Conservation (phyloP, 2,113 vertebrate genomes). For the Rhynchomys soricoides region DNA sequence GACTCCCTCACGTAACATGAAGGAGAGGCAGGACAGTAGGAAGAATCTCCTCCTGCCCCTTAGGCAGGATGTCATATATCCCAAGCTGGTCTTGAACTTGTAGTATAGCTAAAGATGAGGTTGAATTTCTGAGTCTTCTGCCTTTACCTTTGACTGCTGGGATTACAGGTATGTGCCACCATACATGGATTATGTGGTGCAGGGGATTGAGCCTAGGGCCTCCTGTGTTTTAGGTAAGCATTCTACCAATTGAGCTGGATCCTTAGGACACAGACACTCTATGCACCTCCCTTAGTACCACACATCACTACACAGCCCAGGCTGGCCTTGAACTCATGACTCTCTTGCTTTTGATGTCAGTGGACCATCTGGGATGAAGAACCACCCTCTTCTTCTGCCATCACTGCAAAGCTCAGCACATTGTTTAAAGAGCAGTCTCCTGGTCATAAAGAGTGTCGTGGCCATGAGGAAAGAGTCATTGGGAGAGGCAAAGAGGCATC, state of each 20-base stretch:
- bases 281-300: neutral
- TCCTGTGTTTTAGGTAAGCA: neutral
- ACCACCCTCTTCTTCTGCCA: neutral
- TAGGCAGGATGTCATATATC: no score
- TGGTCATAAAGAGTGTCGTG: constrained; percentile 52
- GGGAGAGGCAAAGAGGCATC: constrained; percentile 67
- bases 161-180: neutral
- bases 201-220: neutral
- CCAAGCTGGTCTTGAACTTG: neutral
- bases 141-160: neutral
- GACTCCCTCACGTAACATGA: no score
- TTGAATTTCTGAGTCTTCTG: neutral
- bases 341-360: neutral
- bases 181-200: neutral
- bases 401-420: constrained; percentile 75
- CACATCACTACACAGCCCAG: neutral
- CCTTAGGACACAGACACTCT: neutral
- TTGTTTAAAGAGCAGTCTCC: constrained; percentile 74
- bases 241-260: neutral
- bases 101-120: neutral
- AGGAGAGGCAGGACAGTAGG: neutral
- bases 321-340: neutral
- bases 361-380: neutral
- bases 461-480: constrained; percentile 49
- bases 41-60: rapidly evolving